phyloP scores from a whole-genome alignment of 1,140 invertebrate species.

The Bombus sibiricus region DNA sequence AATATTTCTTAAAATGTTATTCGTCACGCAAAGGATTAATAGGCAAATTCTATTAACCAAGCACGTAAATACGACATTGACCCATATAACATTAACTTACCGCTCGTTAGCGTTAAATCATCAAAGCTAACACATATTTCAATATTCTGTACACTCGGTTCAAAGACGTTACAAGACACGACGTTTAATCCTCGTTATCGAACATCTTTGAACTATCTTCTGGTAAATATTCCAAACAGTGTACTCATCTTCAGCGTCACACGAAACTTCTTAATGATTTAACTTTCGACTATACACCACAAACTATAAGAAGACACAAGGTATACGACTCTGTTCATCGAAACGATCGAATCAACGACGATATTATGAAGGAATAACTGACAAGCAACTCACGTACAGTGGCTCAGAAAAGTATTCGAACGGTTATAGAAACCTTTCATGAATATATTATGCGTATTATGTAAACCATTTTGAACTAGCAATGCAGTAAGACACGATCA shows the following conservation, averaged over 20 bases:
- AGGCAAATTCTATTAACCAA: neutral
- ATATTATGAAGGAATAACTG: conserved; percentile 23
- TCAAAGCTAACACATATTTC: neutral
- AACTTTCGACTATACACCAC: neutral
- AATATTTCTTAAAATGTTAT: too few species aligned
- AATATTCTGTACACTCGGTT: neutral
- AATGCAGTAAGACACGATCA: too few species aligned
- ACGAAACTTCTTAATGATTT: neutral
- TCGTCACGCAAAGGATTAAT: too few species aligned
- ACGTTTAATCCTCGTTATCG: neutral
- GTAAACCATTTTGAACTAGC: neutral
- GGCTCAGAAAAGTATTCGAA: neutral
- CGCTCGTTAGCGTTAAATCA: neutral
- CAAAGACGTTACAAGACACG: neutral
- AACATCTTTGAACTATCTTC: neutral
- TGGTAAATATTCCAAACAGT: neutral
- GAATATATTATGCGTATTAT: neutral
- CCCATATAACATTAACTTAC: neutral
- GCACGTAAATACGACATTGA: neutral
- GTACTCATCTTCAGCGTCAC: neutral
- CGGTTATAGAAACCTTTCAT: neutral
- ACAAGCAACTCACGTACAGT: conserved; percentile 50
- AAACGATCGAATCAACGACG: neutral
- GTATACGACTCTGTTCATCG: neutral
- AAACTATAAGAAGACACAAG: neutral